Percentiles rank a stretch among this genome's conserved stretches.
Conservation (phyloP, 2,113 vertebrate genomes). For the Psophia crepitans region DNA sequence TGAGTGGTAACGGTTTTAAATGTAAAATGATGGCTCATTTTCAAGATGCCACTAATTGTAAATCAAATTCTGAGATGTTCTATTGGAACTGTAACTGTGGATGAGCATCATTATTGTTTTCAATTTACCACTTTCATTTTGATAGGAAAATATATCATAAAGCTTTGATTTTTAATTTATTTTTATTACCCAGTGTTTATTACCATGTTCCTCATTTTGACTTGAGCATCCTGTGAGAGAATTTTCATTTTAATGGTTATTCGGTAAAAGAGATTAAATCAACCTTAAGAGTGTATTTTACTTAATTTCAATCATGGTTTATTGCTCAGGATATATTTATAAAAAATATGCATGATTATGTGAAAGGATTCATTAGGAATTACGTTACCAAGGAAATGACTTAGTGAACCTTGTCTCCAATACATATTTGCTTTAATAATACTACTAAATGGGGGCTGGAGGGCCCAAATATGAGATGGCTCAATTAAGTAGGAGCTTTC, state of each 20-base stretch:
- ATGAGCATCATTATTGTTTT: slow-evolving; percentile 60
- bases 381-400: background rate
- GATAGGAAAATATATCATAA: slow-evolving; percentile 27
- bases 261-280: slow-evolving; percentile 33
- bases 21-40: slow-evolving; percentile 45
- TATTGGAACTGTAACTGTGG: slow-evolving; percentile 26
- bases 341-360: background rate
- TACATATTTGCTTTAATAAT: background rate
- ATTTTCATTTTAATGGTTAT: slow-evolving; percentile 39
- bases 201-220: slow-evolving; percentile 19
- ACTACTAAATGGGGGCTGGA: background rate
- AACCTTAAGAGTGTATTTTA: slow-evolving; percentile 47
- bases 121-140: slow-evolving; percentile 44
- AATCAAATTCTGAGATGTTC: slow-evolving; percentile 50
- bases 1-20: slow-evolving; percentile 39
- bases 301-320: slow-evolving; percentile 47
- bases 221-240: background rate
- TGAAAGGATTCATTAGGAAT: slow-evolving; percentile 2
- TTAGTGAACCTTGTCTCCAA: background rate
- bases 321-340: slow-evolving; percentile 5
- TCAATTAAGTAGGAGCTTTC: background rate
- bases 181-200: slow-evolving; percentile 57
- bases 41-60: slow-evolving; percentile 61
- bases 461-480: background rate
- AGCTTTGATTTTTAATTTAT: slow-evolving; percentile 58